A percentile compares a stretch with the other conserved stretches of the same genome.
These are phyloP conservation scores for Epizoanthus ramosus DNA, from an alignment of 92 coral and sea anemone species.

Conservation along the genomic window DNA sequence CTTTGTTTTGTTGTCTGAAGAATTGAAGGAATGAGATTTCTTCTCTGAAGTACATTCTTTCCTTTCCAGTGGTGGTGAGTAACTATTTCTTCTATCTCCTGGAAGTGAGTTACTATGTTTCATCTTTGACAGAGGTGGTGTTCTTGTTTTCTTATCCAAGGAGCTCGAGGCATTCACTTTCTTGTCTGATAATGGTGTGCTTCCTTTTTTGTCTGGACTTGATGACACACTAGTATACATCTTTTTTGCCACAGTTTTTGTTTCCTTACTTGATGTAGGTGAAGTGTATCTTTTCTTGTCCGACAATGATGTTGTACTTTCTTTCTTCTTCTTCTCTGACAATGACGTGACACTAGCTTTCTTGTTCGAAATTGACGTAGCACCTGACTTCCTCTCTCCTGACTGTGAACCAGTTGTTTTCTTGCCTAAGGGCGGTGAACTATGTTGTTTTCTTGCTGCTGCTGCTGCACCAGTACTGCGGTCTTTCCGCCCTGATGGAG, in stretches of 20 bases:
- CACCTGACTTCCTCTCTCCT: constrained; percentile 5
- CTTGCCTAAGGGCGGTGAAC: not conserved
- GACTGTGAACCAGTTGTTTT: not conserved
- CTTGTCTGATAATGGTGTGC: not conserved
- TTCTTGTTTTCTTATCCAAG: not conserved
- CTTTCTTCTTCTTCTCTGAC: not conserved
- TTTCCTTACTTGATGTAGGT: not conserved
- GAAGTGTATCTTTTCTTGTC: not conserved
- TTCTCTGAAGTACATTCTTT: not conserved
- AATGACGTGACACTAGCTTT: not conserved
- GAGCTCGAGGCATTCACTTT: not conserved
- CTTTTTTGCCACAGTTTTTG: not conserved
- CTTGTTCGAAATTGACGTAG: not conserved
- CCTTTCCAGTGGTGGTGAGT: not conserved
- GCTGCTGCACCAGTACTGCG: not conserved
- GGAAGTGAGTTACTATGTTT: constrained; percentile 18
- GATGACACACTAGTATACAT: not conserved
- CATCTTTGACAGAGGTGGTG: constrained; percentile 11
- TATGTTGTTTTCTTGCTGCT: not conserved
- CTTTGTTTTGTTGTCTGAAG: not conserved
- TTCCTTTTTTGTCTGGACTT: constrained; percentile 6
- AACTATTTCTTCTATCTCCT: constrained; percentile 1
- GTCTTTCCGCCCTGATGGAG: no score
- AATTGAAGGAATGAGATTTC: not conserved
- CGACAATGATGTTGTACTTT: not conserved